Conservation (phyloP, 1,140 invertebrate genomes). For the Bicyclus anynana region DNA sequence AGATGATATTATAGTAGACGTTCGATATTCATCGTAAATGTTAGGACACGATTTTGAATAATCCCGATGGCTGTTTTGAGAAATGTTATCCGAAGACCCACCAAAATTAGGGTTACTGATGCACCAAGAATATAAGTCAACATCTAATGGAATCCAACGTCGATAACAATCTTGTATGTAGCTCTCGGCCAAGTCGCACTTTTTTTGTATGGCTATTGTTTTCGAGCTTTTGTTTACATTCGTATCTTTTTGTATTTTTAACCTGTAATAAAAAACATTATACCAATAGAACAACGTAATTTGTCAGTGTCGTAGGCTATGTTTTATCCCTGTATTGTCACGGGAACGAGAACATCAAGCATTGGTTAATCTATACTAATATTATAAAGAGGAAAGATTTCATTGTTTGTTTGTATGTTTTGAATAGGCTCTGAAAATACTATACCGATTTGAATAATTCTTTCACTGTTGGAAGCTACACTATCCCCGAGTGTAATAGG, state of each 20-base stretch:
- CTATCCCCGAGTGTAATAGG: too few species aligned
- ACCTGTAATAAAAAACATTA: conserved; percentile 31
- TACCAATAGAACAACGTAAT: too few species aligned
- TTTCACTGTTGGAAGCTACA: too few species aligned
- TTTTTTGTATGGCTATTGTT: conserved; percentile 28
- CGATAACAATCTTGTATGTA: conserved; percentile 52
- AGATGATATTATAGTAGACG: conserved; percentile 39
- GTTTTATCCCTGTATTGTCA: too few species aligned
- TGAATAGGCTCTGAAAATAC: too few species aligned
- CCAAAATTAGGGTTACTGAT: conserved; percentile 41
- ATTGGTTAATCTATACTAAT: too few species aligned
- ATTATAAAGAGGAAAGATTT: too few species aligned
- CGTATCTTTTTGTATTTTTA: conserved; percentile 39
- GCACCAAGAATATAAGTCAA: conserved; percentile 46
- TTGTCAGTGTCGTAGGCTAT: too few species aligned
- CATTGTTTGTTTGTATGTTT: too few species aligned
- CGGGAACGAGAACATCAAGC: too few species aligned
- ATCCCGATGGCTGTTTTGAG: conserved; percentile 38
- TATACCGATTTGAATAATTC: too few species aligned
- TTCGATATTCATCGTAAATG: conserved; percentile 42
- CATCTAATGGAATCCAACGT: conserved; percentile 39
- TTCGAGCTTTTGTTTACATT: conserved; percentile 38
- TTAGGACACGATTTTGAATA: conserved; percentile 48
- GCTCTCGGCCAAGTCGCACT: conserved; percentile 52
- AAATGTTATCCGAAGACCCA: conserved; percentile 33